Base-by-base conservation (phyloP, 2,888 invertebrate species). In the Agrochola litura region DNA sequence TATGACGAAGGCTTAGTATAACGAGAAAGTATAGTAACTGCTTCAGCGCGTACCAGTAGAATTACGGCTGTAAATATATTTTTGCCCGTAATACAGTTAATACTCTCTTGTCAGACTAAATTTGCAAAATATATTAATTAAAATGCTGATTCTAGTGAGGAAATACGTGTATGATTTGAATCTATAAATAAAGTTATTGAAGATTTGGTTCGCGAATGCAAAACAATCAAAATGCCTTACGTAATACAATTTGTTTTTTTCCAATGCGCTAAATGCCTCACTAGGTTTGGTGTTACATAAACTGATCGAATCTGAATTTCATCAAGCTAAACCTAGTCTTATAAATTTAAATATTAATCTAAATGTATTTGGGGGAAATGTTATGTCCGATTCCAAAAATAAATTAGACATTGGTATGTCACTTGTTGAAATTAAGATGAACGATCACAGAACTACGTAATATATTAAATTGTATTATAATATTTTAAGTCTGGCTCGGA, bases 271-370 rank as follows among this genome's bases (percentile, higher is more conserved):
- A 46, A 46, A 37, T 74, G 56, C 77, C 81, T 84, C 78, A 82
- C 83, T 76, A 84, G 82, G 83, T 81, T 88, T 85, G 30, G 82
- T 84, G 68, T 85, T 88, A 83, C 66, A 79, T 84, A 86, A 79
- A 72, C 67, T 77, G 78, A 73, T 84, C 82, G 66, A 76, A 73
- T 85, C 83, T 81, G 43, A 83, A 89, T 89, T 89, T 85, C 81
- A 85, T 30, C 83, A 83, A 83, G 75, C 49, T 52, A 68, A 77
- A n/a, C 54, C 52, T 61, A 65, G 16, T 25, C 46, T 30, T 54
- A 22, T 52, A 67, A 14, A 64, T 65, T 61, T 6, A 63, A 67
- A 74, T 67, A 63, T 37, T 74, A 14, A 46, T 52, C 1, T 25
- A 80, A 63, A 69, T 41, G 6, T 30, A 67, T 14, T 54, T 6